Conservation (phyloP, 2,888 invertebrate species). For the Actias luna region DNA sequence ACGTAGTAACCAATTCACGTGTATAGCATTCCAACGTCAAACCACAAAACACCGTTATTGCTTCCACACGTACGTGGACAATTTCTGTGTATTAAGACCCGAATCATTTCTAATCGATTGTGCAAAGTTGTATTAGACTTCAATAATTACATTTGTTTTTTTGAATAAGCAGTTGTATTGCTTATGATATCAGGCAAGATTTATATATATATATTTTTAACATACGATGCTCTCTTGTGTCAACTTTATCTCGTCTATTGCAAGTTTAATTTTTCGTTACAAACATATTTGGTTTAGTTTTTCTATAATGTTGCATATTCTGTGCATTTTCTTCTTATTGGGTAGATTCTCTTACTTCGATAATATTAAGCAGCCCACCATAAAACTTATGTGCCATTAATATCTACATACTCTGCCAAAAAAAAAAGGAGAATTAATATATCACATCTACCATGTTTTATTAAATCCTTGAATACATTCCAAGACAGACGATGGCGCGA, state of each 20-base stretch:
- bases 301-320: no score
- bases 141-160: background rate
- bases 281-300: no score
- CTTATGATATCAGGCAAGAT: no score
- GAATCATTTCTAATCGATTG: background rate
- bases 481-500: conserved; percentile 46
- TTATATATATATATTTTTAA: no score
- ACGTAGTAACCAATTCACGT: background rate
- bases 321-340: background rate
- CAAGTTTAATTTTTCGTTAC: no score
- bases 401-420: background rate
- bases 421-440: conserved; percentile 7
- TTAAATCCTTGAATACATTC: conserved; percentile 32
- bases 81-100: background rate
- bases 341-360: background rate
- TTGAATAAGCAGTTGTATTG: no score
- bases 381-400: background rate
- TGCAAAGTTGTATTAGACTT: background rate
- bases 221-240: no score
- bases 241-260: no score
- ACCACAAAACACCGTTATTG: background rate
- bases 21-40: background rate
- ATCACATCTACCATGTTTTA: conserved; percentile 22
- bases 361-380: background rate
- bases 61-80: background rate